Conservation (phyloP, 1,140 invertebrate genomes). For the Drosophila tani region DNA sequence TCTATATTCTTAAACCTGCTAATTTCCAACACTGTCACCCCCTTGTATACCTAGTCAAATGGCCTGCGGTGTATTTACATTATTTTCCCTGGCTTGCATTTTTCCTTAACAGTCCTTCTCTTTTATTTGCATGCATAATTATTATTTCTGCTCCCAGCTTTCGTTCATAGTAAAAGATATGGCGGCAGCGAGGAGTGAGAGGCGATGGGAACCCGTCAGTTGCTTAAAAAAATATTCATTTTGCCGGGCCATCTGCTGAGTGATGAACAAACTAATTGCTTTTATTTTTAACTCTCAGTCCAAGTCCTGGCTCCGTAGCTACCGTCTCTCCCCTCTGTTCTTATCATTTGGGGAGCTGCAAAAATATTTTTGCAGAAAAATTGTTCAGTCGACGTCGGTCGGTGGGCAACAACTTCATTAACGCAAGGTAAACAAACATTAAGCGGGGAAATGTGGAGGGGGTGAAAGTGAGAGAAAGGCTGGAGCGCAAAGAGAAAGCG, state of each 20-base stretch:
- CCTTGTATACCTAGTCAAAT: constrained; percentile 19
- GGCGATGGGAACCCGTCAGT: constrained; percentile 4
- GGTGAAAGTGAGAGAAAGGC: constrained; percentile 10
- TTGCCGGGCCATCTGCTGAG: constrained; percentile 80
- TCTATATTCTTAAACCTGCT: background rate
- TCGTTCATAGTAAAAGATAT: constrained; percentile 59
- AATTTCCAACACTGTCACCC: background rate
- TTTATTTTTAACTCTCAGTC: constrained; percentile 67
- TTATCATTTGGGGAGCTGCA: constrained; percentile 53
- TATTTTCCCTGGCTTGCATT: constrained; percentile 50
- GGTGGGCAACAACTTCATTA: constrained; percentile 81
- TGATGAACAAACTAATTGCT: constrained; percentile 85
- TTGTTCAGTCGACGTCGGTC: constrained; percentile 45
- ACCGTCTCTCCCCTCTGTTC: constrained; percentile 17
- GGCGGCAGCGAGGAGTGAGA: background rate
- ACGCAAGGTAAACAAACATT: constrained; percentile 84
- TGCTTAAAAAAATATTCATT: constrained; percentile 74
- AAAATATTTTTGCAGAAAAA: constrained; percentile 76
- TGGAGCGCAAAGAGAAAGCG: constrained; percentile 37
- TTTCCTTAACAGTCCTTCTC: constrained; percentile 30
- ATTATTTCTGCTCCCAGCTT: constrained; percentile 63
- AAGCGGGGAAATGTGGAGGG: constrained; percentile 42
- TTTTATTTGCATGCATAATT: constrained; percentile 72
- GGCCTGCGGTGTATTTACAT: constrained; percentile 55
- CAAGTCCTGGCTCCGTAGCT: background rate